Evolutionary conservation across 1,140 invertebrate genomes (phyloP).

Genomic region (Drosophila asahinai): DNA sequence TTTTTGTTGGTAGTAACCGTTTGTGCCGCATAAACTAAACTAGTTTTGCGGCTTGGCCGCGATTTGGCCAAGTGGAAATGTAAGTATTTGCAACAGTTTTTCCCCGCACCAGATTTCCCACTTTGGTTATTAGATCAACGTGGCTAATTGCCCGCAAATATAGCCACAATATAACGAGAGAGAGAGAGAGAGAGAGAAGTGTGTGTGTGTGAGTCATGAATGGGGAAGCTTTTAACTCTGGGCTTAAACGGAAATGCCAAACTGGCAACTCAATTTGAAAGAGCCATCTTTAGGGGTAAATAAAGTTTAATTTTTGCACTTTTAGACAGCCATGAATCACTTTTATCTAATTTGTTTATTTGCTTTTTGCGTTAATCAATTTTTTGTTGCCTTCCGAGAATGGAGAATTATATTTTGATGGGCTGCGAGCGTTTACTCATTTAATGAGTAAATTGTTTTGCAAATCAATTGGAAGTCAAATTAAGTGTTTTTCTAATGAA

Average conservation of each 20-base stretch:
- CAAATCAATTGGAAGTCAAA: constrained; percentile 53
- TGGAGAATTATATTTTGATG: constrained; percentile 26
- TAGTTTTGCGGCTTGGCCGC: constrained; percentile 63
- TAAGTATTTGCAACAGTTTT: constrained; percentile 63
- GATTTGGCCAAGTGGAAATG: constrained; percentile 74
- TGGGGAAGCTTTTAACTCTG: constrained; percentile 40
- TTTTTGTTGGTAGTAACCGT: constrained; percentile 21
- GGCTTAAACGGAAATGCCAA: constrained; percentile 62
- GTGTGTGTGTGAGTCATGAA: constrained; percentile 54
- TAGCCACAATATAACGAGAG: background rate
- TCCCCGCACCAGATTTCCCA: constrained; percentile 43
- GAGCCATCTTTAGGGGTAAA: constrained; percentile 22
- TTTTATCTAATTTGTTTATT: constrained; percentile 34
- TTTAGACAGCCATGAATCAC: constrained; percentile 39
- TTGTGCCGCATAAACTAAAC: constrained; percentile 56
- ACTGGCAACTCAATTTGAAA: constrained; percentile 44
- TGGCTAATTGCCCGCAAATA: constrained; percentile 57
- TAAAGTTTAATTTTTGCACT: constrained; percentile 34
- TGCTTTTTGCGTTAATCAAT: constrained; percentile 10
- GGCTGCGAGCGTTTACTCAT: constrained; percentile 42
- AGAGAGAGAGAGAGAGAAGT: background rate
- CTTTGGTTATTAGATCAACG: constrained; percentile 46
- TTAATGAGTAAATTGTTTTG: constrained; percentile 51
- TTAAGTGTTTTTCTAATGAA: constrained; percentile 35
- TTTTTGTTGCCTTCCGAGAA: constrained; percentile 18